Evolutionary conservation across 2,113 vertebrate genomes (phyloP), one percentile per base, ranked within the genome.

Genomic region (Chroicocephalus ridibundus): DNA sequence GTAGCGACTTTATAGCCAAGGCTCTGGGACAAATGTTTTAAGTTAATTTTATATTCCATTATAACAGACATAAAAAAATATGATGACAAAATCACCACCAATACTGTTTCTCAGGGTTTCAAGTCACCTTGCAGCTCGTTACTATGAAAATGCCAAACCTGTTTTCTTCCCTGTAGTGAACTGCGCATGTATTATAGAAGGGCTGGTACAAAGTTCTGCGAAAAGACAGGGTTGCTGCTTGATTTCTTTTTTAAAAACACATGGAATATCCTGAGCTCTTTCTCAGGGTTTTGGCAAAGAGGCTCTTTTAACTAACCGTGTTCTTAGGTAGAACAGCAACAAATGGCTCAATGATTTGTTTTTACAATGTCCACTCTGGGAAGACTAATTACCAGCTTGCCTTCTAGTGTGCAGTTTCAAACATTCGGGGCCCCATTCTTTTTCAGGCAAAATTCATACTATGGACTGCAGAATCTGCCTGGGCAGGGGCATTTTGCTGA

Each of bases 341-440:
- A 97, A 97, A 96, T 68, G 86, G 94, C 51, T 83, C 57, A 42
- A 83, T 57, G 82, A 89, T 97, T 90, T 97, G 97, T 91, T 97
- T 97, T 97, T 71, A 93, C 68, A 97, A 57, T 83, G 91, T 95
- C 82, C 91, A 88, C 70, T 95, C 93, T 68, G 68, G 78, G 93
- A 97, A 97, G 95, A 96, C 81, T 93, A 91, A 96, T 97, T 91
- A 96, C 94, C 86, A 94, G 89, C 71, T 58, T 77, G 78, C 78
- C 71, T 95, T 95, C 87, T 36, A 93, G 75, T 6, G 3, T 36
- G 46, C 75, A 64, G 62, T 80, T 91, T 94, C 95, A 95, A 96
- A 97, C 84, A 94, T 90, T 62, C 95, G 93, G 55, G 95, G 94
- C 93, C 89, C 46, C 82, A 66, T 36, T 94, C 49, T 90, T 95